phyloP scores from a whole-genome alignment of 2,113 vertebrate species.

The Alces alces region DNA sequence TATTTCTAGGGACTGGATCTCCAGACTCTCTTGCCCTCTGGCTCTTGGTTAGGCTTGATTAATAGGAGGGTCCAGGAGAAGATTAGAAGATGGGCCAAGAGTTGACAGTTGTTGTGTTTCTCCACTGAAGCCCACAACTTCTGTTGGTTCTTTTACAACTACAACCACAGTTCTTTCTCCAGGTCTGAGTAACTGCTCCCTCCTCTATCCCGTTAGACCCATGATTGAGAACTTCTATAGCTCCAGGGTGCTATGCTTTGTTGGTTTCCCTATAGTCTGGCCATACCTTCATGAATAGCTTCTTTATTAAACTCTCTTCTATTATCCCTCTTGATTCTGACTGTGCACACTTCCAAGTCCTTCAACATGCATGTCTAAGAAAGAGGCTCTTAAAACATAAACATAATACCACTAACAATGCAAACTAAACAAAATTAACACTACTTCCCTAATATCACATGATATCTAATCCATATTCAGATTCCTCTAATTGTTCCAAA shows the following conservation, averaged over 20 bases:
- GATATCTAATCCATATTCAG: not conserved
- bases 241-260: not conserved
- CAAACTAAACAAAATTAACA: constrained; percentile 1
- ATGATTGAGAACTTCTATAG: not conserved
- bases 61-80: not conserved
- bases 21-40: not conserved
- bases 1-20: not conserved
- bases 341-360: not conserved
- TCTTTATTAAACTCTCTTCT: not conserved
- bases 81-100: not conserved
- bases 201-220: not conserved
- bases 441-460: not conserved
- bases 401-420: not conserved
- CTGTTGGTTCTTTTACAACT: not conserved
- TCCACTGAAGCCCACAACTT: not conserved
- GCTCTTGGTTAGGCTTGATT: not conserved
- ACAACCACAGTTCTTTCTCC: not conserved
- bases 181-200: not conserved
- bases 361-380: not conserved
- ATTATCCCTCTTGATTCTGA: not conserved
- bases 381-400: not conserved
- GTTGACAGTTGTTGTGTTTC: not conserved
- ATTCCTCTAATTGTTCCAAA: not conserved
- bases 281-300: not conserved
- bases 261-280: not conserved